Evolutionary conservation across 2,888 invertebrate species (phyloP), one percentile per base, ranked within the genome.

Genomic region (Taphrorychus bicolor): DNA sequence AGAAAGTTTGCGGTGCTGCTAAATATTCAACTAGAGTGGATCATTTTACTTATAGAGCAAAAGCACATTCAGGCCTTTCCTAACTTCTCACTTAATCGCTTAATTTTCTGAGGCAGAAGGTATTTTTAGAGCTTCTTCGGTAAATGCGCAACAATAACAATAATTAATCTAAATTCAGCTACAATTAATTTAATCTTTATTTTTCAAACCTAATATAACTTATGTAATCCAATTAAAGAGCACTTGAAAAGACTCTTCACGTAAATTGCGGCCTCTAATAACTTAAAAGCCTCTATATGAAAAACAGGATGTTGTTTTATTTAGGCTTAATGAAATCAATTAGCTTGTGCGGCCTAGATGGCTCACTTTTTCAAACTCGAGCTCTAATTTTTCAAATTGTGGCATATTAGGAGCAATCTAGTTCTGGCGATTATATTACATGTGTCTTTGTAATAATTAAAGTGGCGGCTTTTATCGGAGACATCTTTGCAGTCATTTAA

Each of bases 231-330:
- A 63, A 49, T 57, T 63, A 57, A 57, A 48, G 32, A 54, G 54
- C 61, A 51, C 53, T 61, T 54, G 48, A 61, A 61, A 63, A 56
- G 49, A 49, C 62, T 49, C 62, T 63, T 56, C 56, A 63, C 56
- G 62, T 63, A 63, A 63, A 63, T 63, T 56, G 45, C 40, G 57
- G 62, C 56, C 56, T 63, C 54, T 63, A 63, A 63, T 63, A 63
- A 63, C 14, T 63, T 63, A 57, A 63, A 63, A 63, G 62, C 62
- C 57, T 56, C 42, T 24, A 14, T n/a, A n/a, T 21, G 59, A 19
- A 54, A 57, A 63, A 63, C 62, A 63, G 62, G 62, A 63, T 63
- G 62, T 63, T 22, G 41, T 57, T 57, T 57, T 57, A 42, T 57
- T 42, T 40, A 42, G 42, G 40, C 42, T 41, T 57, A 57, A 57